phyloP scores from a whole-genome alignment of 2,797 vertebrate species.

The Acanthis flammea region DNA sequence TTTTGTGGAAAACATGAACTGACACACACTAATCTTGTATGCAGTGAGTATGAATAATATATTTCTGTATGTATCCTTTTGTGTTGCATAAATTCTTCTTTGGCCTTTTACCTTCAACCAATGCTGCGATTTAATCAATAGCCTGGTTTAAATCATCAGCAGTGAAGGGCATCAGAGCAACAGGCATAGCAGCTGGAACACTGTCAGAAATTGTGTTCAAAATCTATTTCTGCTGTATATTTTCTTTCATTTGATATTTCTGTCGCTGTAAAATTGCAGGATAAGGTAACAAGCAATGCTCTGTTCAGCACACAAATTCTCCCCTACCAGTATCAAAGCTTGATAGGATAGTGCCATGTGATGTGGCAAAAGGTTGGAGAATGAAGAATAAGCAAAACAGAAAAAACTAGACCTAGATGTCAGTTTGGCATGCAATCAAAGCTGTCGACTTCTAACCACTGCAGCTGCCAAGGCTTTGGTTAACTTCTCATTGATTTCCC shows the following conservation, averaged over 20 bases:
- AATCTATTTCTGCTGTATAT: background rate
- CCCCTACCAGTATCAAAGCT: background rate
- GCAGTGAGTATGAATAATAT: background rate
- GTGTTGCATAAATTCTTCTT: slow-evolving; percentile 8
- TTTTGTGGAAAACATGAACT: background rate
- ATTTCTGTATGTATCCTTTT: background rate
- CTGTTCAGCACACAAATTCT: slow-evolving; percentile 41
- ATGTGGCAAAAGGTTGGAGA: slow-evolving; percentile 12
- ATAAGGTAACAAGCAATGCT: slow-evolving; percentile 34
- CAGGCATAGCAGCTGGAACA: background rate
- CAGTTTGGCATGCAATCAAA: slow-evolving; percentile 44
- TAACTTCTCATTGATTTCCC: slow-evolving; percentile 65
- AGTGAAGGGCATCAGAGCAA: slow-evolving; percentile 1
- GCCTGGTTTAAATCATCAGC: slow-evolving; percentile 31
- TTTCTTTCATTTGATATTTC: slow-evolving; percentile 8
- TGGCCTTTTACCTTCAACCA: slow-evolving; percentile 34
- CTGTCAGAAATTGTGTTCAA: slow-evolving; percentile 32
- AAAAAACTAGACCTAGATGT: slow-evolving; percentile 40
- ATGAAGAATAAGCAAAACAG: background rate
- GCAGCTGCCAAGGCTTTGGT: slow-evolving; percentile 52
- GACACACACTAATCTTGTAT: background rate
- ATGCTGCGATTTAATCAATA: slow-evolving; percentile 24
- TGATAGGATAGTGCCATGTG: background rate
- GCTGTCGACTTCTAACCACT: slow-evolving; percentile 33
- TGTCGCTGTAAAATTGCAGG: background rate